Evolutionary conservation across 1,140 invertebrate genomes (phyloP), one percentile per base, ranked within the genome.

Genomic region (Neodiprion pinetum): DNA sequence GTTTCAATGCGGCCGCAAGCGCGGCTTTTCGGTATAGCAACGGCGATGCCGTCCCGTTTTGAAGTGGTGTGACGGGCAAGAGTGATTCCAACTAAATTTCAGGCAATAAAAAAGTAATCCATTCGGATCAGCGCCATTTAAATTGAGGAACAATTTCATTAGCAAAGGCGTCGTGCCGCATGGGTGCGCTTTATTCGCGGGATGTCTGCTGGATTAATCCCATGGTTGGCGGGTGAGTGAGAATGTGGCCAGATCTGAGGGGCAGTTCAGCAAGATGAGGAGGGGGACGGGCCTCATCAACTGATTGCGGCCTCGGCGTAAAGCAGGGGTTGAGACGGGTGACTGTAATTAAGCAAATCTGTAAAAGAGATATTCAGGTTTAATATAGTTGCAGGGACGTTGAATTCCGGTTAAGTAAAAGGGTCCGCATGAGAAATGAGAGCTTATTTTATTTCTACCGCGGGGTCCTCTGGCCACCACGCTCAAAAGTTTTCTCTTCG

Each of bases 91-190:
- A 5, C 12, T 65, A 65, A 21, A 65, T 17, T 65, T 14, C 12
- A 14, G 12, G 61, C 17, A 65, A 21, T 14, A 61, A 61, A 61
- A 61, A 14, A 61, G 53, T 61, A 17, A 61, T 61, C 53, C 53
- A 17, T 61, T 17, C 48, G 50, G 61, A 53, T 48, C 8, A 75
- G 48, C 72, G 47, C 72, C 67, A n/a, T 74, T 67, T 72, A 76
- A 81, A 81, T 81, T 81, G 76, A 77, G 72, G 79, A 79, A 81
- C 80, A 81, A 81, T 81, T 81, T 80, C 80, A 77, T 81, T 77
- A 79, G 80, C 73, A 75, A 50, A 50, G 48, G 68, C 67, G 75
- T 67, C 21, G 72, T 66, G 40, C 48, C 67, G 61, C 71, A 67
- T 48, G 17, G 67, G 47, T 12, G 10, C 68, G 69, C 67, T 76